Base-by-base conservation (phyloP, 2,113 vertebrate genomes). In the Chlorodrepanis virens region DNA sequence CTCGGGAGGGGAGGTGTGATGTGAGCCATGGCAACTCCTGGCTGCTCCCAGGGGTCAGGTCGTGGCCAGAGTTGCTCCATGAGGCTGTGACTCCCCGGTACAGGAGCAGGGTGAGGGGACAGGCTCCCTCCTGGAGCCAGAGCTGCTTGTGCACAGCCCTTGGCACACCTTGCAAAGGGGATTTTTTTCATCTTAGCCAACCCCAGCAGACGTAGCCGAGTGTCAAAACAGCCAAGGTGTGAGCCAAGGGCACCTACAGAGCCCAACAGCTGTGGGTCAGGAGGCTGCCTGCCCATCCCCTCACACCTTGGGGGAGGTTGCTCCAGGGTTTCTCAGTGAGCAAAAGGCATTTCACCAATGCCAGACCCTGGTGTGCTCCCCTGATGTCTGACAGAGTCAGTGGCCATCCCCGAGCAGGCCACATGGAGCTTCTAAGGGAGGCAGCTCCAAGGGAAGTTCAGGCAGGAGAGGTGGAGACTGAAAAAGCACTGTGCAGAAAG, bases 301-400 rank as follows among this genome's bases (percentile, higher is more conserved):
- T 78, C 69, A 63, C 89, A 47, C 65, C 56, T 6, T 12, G 53
- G 54, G 37, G 42, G 42, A 53, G 40, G 39, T 72, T 71, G 53
- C 52, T 50, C 40, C 37, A 17, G 64, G 54, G 50, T 74, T 69
- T 17, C 44, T 14, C 9, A 17, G 28, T 9, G 54, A 77, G 40
- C 1, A 2, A 35, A 19, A 77, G 74, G 50, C 27, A 5, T 68
- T 72, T 69, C 53, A 2, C n/a, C 4, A 4, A 12, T 84, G 69
- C 52, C 60, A 89, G 9, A 23, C 31, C 50, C 59, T 57, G 81
- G 45, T 50, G 74, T 3, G 17, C 47, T 12, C 17, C 56, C 47
- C 60, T n/a, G n/a, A 11, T 4, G 11, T n/a, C 28, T 47, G 23
- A 0, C 1, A 2, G 17, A 10, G 16, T 54, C 47, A 14, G 39